Evolutionary conservation across 2,888 invertebrate genomes (phyloP), one percentile per base, ranked within the genome.

Genomic region (Pheosia tremula): DNA sequence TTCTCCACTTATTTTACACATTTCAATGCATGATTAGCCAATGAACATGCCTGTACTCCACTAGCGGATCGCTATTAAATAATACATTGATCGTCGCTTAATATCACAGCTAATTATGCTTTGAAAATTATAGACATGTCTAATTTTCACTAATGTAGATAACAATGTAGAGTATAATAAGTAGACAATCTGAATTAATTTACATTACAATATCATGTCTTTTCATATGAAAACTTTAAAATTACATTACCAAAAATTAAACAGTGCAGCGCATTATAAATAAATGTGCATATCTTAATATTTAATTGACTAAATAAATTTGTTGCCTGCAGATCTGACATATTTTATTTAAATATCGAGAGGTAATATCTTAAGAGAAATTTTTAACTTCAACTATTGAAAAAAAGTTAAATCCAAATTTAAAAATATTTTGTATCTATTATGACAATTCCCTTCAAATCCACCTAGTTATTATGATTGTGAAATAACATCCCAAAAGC

Each of bases 301-400:
- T 93, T 93, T 94, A 94, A 94, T 94, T 94, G 94, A 94, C 94
- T 94, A 94, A 93, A 94, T 90, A 94, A 94, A 94, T 93, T 93
- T 94, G 94, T 94, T 92, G 94, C 94, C 93, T 92, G 94, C 94
- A 94, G 94, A 94, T 93, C 93, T 93, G 93, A 92, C 86, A 90
- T 89, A 90, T 86, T 90, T 75, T 69, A 24, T 79, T 91, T 91
- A 93, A 93, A 93, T 93, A 93, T 93, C 93, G 91, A 93, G 92
- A 93, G 91, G 91, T 93, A 93, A 93, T 93, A 92, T 93, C 93
- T 92, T 93, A 92, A 92, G 92, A 92, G 91, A 93, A 93, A 91
- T 88, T 90, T 56, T 93, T 89, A 91, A 91, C 88, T 91, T 91
- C 88, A 92, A 92, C 92, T 91, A 93, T 93, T 91, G 92, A 93